phyloP scores from a whole-genome alignment of 1,140 invertebrate species.

The Bombus polaris region DNA sequence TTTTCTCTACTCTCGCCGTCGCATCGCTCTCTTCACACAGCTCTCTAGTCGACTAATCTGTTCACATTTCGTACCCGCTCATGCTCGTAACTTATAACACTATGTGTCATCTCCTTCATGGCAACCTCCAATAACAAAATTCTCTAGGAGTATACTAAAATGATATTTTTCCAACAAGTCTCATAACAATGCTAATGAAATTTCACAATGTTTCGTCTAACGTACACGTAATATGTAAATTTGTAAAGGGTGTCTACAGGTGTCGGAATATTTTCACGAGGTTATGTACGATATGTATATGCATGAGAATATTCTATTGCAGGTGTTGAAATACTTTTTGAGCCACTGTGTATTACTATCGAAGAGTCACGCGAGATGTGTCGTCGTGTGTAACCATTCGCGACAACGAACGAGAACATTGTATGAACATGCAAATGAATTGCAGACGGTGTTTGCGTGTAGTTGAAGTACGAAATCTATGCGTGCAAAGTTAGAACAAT shows the following conservation, averaged over 20 bases:
- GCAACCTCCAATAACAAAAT: too few relatives aligned
- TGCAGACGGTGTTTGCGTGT: background rate
- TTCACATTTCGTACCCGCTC: too few relatives aligned
- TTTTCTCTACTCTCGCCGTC: too few relatives aligned
- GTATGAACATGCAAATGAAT: background rate
- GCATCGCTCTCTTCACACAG: too few relatives aligned
- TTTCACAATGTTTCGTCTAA: background rate
- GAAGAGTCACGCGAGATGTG: slow-evolving; percentile 1
- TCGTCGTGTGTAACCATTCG: background rate
- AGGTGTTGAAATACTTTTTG: background rate
- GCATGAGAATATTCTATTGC: background rate
- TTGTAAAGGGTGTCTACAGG: too few relatives aligned
- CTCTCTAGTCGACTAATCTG: too few relatives aligned
- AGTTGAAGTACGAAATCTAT: slow-evolving; percentile 2
- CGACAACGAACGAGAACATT: background rate
- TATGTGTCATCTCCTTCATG: too few relatives aligned
- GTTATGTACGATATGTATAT: background rate
- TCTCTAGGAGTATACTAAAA: too few relatives aligned
- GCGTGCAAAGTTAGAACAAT: background rate
- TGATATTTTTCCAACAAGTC: background rate
- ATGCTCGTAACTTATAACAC: too few relatives aligned
- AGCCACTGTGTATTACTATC: background rate
- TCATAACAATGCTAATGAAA: background rate
- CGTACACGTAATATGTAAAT: too few relatives aligned
- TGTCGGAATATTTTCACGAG: background rate